Conservation (phyloP, 2,113 vertebrate genomes). For the Cynocephalus volans region DNA sequence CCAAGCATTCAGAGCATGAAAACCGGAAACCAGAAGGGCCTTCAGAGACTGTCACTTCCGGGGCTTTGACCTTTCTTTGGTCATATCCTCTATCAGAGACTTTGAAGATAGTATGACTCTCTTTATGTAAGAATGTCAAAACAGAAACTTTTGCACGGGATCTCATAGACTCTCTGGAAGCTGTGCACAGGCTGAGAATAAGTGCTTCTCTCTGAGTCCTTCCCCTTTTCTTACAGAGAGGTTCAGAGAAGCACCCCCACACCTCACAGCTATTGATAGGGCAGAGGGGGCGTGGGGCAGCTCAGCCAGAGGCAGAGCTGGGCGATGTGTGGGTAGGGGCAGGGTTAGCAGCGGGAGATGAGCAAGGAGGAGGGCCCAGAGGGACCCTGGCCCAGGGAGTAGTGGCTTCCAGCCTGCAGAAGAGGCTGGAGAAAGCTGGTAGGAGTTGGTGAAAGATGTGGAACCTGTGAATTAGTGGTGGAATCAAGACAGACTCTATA, state of each 20-base stretch:
- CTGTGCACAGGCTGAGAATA: not conserved
- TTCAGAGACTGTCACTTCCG: not conserved
- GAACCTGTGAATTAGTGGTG: not conserved
- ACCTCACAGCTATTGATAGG: not conserved
- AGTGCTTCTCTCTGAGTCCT: not conserved
- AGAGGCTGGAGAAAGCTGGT: not conserved
- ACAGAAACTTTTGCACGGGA: not conserved
- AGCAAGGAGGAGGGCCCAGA: not conserved
- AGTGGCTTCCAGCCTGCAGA: not conserved
- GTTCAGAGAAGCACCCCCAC: not conserved
- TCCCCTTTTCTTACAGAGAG: not conserved
- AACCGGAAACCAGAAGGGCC: not conserved
- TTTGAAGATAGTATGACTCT: not conserved
- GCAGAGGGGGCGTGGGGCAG: not conserved
- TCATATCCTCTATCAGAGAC: not conserved
- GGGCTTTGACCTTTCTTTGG: not conserved
- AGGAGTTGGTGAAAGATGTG: not conserved
- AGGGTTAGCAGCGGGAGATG: not conserved
- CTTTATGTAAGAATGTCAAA: not conserved
- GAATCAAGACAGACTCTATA: not conserved
- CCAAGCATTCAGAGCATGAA: not conserved
- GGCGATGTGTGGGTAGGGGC: accelerated
- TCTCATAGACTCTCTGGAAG: not conserved
- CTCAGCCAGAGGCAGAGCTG: not conserved
- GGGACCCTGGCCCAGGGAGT: not conserved